Base-by-base conservation (phyloP, 2,797 vertebrate genomes). In the Chrysocyon brachyurus region DNA sequence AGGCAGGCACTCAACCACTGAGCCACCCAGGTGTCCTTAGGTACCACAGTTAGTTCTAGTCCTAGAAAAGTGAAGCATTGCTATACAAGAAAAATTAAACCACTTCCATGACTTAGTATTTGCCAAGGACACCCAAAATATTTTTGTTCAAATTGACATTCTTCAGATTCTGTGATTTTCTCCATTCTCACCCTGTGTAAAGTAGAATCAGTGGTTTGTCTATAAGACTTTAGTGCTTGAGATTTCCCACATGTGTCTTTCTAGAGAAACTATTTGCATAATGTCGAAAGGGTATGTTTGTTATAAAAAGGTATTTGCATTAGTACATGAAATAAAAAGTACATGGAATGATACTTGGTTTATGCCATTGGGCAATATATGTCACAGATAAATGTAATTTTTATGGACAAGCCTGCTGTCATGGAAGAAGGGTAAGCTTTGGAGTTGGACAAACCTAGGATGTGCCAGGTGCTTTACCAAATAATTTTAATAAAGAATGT, bases 171-270 rank as follows among this genome's bases (percentile, higher is more conserved):
- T 15, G 16, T 6, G n/a, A 46, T 33, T 87, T 46, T 46, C n/a
- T 66, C 36, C 15, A 6, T 66, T 59, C 46, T 46, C 8, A 22
- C 46, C 17, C 9, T 17, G 6, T 40, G 26, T 95, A 92, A 96
- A 96, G 77, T 90, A 66, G 87, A 97, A 95, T 97, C 56, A 77
- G 36, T 96, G 79, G 92, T 92, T 98, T 98, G 96, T 97, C 97
- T 97, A 91, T 28, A 89, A 36, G 40, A 61, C 56, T 97, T 94
- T 91, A 91, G 26, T 87, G 57, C 28, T 59, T 36, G 96, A 86
- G 93, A 96, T 86, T 96, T 96, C 97, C 96, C 92, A 94, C 87
- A 95, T 98, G 72, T 88, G 91, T 87, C n/a, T 97, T 98, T 94
- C 78, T 96, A 92, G 87, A 95, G 94, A 87, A 84, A 86, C 90